Conservation (phyloP, 2,888 invertebrate species). For the Tipula helvola region DNA sequence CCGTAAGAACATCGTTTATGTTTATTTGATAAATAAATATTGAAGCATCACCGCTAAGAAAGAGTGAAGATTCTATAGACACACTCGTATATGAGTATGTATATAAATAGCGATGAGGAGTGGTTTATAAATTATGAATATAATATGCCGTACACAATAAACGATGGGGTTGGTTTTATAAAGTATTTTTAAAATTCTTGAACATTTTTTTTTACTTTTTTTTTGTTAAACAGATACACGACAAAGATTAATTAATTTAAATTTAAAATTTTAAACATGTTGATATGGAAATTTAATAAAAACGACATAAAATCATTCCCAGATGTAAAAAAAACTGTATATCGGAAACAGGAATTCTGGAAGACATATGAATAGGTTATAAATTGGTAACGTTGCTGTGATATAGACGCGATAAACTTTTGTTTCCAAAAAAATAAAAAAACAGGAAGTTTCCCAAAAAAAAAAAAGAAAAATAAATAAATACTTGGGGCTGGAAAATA, state of each 20-base stretch:
- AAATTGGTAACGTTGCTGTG: neutral
- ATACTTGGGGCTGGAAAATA: too few species aligned
- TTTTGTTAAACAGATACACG: neutral
- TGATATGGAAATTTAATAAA: neutral
- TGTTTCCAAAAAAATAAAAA: too few species aligned
- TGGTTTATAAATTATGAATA: neutral
- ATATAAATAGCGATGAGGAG: neutral
- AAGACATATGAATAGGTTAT: neutral
- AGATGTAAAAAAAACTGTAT: neutral
- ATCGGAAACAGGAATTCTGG: neutral
- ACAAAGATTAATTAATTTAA: neutral
- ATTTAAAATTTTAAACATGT: neutral
- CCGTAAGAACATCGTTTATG: too few species aligned
- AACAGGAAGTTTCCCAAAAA: neutral
- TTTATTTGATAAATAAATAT: too few species aligned
- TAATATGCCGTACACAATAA: neutral
- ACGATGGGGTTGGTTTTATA: neutral
- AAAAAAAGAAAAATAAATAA: too few species aligned
- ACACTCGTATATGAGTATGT: too few species aligned
- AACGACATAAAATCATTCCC: neutral
- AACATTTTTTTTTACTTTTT: neutral
- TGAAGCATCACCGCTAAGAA: too few species aligned
- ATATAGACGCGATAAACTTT: neutral
- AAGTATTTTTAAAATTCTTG: neutral
- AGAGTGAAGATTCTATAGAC: too few species aligned